phyloP scores from a whole-genome alignment of 2,888 invertebrate species.

The Nomada ruficornis region DNA sequence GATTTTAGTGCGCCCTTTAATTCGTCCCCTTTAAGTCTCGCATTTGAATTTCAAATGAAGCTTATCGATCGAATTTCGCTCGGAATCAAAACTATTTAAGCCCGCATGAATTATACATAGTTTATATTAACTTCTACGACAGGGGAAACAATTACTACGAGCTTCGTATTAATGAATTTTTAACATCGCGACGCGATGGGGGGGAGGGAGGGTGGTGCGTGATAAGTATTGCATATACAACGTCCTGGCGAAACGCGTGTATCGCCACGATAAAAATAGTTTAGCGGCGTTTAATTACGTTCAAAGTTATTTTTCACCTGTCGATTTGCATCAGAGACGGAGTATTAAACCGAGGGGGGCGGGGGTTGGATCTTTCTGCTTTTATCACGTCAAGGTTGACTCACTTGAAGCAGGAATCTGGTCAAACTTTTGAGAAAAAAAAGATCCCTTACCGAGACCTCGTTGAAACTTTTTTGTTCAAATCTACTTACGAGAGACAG shows the following conservation, averaged over 20 bases:
- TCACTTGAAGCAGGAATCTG: constrained; percentile 32
- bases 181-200: constrained; percentile 17
- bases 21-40: constrained; percentile 57
- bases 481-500: constrained; percentile 27
- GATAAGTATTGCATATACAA: not conserved
- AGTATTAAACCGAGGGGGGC: not conserved
- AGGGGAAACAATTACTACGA: constrained; percentile 54
- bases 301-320: constrained; percentile 5
- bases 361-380: not conserved
- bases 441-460: constrained; percentile 47
- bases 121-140: constrained; percentile 60
- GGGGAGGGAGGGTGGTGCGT: not conserved
- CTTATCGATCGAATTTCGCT: constrained; percentile 61
- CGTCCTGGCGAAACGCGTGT: constrained; percentile 10
- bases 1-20: constrained; percentile 33
- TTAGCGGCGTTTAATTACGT: constrained; percentile 8
- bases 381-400: constrained; percentile 39
- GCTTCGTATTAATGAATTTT: constrained; percentile 57
- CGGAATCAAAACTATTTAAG: constrained; percentile 68
- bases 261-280: not conserved
- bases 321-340: constrained; percentile 13
- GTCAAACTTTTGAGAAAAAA: constrained; percentile 46
- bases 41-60: constrained; percentile 72
- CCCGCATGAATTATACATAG: constrained; percentile 71
- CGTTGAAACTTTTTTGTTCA: constrained; percentile 44